Evolutionary conservation across 1,140 invertebrate genomes (phyloP).

Genomic region (Trichonephila clavata): DNA sequence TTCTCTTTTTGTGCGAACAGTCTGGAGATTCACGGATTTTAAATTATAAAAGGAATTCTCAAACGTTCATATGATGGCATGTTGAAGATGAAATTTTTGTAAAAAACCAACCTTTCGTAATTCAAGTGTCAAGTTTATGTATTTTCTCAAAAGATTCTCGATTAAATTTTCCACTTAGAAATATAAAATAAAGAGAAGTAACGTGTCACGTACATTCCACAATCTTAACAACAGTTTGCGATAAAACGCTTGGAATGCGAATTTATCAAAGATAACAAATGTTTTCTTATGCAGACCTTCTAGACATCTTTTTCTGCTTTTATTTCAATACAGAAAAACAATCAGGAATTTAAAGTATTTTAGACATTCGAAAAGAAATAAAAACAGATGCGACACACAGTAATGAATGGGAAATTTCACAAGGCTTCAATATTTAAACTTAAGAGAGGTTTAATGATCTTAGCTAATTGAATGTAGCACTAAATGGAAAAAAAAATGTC

Average conservation of each 20-base stretch:
- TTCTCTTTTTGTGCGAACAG: not conserved
- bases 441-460: not conserved
- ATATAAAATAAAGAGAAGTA: not conserved
- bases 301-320: not conserved
- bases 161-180: conserved; percentile 15
- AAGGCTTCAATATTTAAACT: not conserved
- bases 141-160: not conserved
- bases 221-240: not conserved
- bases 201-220: not conserved
- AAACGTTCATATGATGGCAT: not conserved
- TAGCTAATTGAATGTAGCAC: no score
- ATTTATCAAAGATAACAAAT: not conserved
- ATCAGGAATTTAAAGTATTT: not conserved
- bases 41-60: not conserved
- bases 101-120: not conserved
- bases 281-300: conserved; percentile 2
- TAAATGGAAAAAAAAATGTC: no score
- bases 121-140: not conserved
- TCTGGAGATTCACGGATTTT: not conserved
- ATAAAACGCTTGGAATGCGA: not conserved
- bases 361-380: not conserved
- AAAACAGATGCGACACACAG: not conserved
- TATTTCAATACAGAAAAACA: not conserved
- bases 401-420: not conserved
- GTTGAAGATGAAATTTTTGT: not conserved